Percentiles rank a stretch among this genome's conserved stretches.
Conservation (phyloP, 2,888 invertebrate genomes). For the Lamproptera curius region DNA sequence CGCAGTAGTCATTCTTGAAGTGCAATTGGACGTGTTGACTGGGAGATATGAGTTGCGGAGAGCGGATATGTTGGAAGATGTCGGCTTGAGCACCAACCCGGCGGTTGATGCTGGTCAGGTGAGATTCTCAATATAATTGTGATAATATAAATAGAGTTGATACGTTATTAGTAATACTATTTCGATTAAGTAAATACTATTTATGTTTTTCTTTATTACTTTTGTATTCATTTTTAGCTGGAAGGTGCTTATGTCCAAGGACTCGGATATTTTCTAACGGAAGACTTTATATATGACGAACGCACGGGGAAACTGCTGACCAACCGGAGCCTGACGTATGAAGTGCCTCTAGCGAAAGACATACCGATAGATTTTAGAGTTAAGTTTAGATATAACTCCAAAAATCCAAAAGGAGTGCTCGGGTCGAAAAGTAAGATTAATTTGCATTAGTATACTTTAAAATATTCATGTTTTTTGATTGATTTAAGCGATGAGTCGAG, state of each 20-base stretch:
- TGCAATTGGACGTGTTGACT: constrained; percentile 83
- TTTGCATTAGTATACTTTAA: too few relatives aligned
- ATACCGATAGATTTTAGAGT: constrained; percentile 83
- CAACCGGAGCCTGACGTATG: constrained; percentile 84
- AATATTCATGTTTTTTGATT: too few relatives aligned
- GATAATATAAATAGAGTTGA: too few relatives aligned
- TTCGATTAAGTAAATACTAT: too few relatives aligned
- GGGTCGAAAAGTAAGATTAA: constrained; percentile 80
- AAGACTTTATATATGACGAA: constrained; percentile 80
- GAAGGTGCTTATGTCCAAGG: constrained; percentile 86
- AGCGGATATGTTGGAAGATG: constrained; percentile 83
- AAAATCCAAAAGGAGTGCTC: constrained; percentile 81
- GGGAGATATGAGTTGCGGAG: constrained; percentile 80
- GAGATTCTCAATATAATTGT: constrained; percentile 9
- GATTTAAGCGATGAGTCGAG: too few relatives aligned
- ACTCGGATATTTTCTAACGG: constrained; percentile 83
- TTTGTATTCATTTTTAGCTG: too few relatives aligned
- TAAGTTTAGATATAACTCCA: constrained; percentile 78
- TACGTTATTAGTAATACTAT: too few relatives aligned
- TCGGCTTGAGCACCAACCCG: constrained; percentile 82
- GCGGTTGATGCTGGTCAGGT: constrained; percentile 83
- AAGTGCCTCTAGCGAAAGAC: constrained; percentile 82
- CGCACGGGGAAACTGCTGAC: constrained; percentile 81
- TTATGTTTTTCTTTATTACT: not conserved
- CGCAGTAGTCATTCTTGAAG: constrained; percentile 80